Evolutionary conservation across 2,797 vertebrate species (phyloP).

Genomic region (Garrulus glandarius): DNA sequence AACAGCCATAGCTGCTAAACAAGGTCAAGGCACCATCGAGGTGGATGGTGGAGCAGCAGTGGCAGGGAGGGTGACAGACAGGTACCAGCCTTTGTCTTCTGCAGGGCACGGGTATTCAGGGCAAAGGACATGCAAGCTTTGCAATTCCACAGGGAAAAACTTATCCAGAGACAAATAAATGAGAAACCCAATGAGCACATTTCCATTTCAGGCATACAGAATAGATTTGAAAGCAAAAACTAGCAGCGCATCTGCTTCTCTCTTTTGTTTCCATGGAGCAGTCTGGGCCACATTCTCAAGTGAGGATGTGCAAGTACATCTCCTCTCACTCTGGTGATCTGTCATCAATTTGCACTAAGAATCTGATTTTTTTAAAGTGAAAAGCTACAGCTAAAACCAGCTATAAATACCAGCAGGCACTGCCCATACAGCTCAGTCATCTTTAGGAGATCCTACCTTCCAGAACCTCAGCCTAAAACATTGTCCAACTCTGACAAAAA

Average conservation of each 20-base stretch:
- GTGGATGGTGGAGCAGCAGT: neutral
- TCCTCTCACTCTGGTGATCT: neutral
- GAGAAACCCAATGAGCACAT: neutral
- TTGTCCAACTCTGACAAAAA: neutral
- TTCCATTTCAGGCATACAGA: neutral
- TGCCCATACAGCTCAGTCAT: neutral
- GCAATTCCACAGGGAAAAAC: neutral
- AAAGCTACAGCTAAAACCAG: neutral
- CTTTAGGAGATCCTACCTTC: neutral
- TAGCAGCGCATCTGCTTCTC: neutral
- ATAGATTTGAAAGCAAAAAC: slow-evolving; percentile 1
- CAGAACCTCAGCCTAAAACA: neutral
- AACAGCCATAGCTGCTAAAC: slow-evolving; percentile 43
- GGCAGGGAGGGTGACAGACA: neutral
- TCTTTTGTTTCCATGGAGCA: slow-evolving; percentile 48
- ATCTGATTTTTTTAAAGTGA: neutral
- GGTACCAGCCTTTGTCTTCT: neutral
- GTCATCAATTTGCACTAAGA: neutral
- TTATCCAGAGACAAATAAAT: neutral
- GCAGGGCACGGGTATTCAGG: fast-evolving
- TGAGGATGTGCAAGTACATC: neutral
- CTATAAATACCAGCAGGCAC: neutral
- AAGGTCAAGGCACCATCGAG: slow-evolving; percentile 9
- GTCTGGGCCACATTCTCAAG: slow-evolving; percentile 8
- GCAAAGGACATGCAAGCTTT: neutral